Percentiles rank a stretch among this genome's conserved stretches.
These are phyloP conservation scores for Caenorhabditis drosophilae DNA, from an alignment of 2,888 invertebrate species.

Conservation along the genomic window DNA sequence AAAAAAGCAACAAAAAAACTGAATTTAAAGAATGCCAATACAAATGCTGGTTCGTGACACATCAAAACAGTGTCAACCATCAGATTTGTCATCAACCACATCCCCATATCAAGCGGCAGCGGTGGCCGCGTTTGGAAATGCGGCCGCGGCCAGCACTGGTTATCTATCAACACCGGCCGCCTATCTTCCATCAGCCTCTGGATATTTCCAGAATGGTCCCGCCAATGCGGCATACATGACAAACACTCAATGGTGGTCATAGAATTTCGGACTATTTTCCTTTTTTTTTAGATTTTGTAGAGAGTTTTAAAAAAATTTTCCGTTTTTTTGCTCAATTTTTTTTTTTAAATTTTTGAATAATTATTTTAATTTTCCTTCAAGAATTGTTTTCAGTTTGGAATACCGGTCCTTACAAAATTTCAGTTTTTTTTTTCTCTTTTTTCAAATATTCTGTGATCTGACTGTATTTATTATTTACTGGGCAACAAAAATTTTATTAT, in stretches of 20 bases:
- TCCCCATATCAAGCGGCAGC: conserved; percentile 23
- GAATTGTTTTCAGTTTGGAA: conserved; percentile 19
- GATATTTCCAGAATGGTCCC: conserved; percentile 36
- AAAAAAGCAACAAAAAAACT: background rate
- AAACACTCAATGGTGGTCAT: conserved; percentile 25
- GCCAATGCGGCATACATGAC: conserved; percentile 36
- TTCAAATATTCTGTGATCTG: conserved; percentile 7
- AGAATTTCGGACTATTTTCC: conserved; percentile 2
- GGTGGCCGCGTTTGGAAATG: conserved; percentile 35
- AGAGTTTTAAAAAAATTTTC: background rate
- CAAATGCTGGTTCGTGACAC: conserved; percentile 43
- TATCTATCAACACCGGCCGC: conserved; percentile 43
- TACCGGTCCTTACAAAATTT: conserved; percentile 34
- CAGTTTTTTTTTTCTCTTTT: conserved; percentile 9
- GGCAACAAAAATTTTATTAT: no score
- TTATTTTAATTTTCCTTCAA: conserved; percentile 6
- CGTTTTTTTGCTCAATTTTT: background rate
- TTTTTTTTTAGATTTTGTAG: no score
- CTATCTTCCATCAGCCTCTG: conserved; percentile 42
- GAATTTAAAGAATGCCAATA: conserved; percentile 36
- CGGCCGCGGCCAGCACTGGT: conserved; percentile 16
- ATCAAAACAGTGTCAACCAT: conserved; percentile 14
- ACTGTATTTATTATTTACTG: no score
- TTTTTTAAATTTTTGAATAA: conserved; percentile 8
- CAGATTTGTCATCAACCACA: conserved; percentile 10